phyloP scores from a whole-genome alignment of 2,888 invertebrate species.

The Miltochrista miniata region DNA sequence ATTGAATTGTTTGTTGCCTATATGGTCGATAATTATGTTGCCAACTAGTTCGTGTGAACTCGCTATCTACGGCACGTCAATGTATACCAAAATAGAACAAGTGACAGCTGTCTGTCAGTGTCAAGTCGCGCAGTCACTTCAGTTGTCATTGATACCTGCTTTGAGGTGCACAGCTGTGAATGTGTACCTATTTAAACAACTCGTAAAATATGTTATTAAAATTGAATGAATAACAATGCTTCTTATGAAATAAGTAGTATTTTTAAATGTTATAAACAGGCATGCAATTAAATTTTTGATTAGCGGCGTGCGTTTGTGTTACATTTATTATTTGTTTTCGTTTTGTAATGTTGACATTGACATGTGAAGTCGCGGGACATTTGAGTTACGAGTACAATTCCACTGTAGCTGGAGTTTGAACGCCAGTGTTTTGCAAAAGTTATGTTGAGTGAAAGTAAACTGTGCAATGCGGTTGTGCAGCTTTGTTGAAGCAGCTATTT shows the following conservation, averaged over 20 bases:
- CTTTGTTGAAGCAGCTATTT: slow-evolving; percentile 50
- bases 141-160: slow-evolving; percentile 17
- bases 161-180: slow-evolving; percentile 48
- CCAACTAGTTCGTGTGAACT: no score
- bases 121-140: background rate
- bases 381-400: slow-evolving; percentile 37
- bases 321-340: slow-evolving; percentile 27
- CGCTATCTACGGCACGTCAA: no score
- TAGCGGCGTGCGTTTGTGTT: slow-evolving; percentile 34
- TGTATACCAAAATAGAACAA: no score
- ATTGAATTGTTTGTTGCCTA: no score
- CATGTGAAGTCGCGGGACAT: slow-evolving; percentile 69
- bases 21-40: no score
- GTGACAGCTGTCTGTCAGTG: slow-evolving; percentile 1
- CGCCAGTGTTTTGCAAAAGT: slow-evolving; percentile 38
- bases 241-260: slow-evolving; percentile 38
- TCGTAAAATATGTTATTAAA: slow-evolving; percentile 41
- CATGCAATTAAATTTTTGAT: slow-evolving; percentile 2
- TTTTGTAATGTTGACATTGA: slow-evolving; percentile 59
- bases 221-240: slow-evolving; percentile 40
- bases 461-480: slow-evolving; percentile 58
- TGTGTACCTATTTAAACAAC: slow-evolving; percentile 58
- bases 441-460: slow-evolving; percentile 66
- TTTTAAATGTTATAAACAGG: slow-evolving; percentile 12
- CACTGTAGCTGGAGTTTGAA: slow-evolving; percentile 12